phyloP scores from a whole-genome alignment of 2,113 vertebrate species.

The Antennarius striatus region DNA sequence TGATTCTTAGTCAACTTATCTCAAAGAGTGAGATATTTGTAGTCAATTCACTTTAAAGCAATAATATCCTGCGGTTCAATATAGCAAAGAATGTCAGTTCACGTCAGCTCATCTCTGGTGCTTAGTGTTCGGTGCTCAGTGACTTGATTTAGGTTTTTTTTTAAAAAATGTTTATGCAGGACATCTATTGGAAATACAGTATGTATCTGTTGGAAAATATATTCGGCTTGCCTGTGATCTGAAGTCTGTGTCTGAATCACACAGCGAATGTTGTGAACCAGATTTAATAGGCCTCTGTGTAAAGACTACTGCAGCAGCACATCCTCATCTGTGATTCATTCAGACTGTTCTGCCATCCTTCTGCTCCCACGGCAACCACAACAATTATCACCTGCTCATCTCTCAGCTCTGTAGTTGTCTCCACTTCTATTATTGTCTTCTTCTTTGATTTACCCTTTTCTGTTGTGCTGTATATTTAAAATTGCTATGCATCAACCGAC shows the following conservation, averaged over 20 bases:
- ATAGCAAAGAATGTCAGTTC: slow-evolving; percentile 35
- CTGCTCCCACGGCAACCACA: slow-evolving; percentile 81
- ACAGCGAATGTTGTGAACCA: slow-evolving; percentile 64
- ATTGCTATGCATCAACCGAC: slow-evolving; percentile 90
- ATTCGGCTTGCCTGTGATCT: slow-evolving; percentile 13
- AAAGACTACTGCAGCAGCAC: slow-evolving; percentile 71
- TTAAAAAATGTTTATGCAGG: background rate
- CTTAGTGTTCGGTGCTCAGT: background rate
- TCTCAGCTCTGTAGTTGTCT: slow-evolving; percentile 58
- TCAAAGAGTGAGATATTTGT: slow-evolving; percentile 37
- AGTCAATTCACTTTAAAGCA: slow-evolving; percentile 48
- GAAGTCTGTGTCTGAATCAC: slow-evolving; percentile 31
- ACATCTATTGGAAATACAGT: too few relatives aligned
- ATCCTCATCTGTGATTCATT: slow-evolving; percentile 57
- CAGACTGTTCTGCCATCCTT: slow-evolving; percentile 68
- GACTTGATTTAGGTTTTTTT: background rate
- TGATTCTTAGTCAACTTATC: slow-evolving; percentile 60
- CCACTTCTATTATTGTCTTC: slow-evolving; percentile 52
- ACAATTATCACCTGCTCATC: slow-evolving; percentile 89
- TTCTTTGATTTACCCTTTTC: slow-evolving; percentile 39
- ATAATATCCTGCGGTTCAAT: slow-evolving; percentile 66
- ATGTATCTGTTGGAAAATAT: background rate
- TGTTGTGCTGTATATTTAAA: slow-evolving; percentile 79
- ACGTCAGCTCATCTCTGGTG: background rate
- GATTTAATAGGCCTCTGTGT: slow-evolving; percentile 83